Conservation (phyloP, 2,113 vertebrate genomes). For the Halcyon senegalensis region DNA sequence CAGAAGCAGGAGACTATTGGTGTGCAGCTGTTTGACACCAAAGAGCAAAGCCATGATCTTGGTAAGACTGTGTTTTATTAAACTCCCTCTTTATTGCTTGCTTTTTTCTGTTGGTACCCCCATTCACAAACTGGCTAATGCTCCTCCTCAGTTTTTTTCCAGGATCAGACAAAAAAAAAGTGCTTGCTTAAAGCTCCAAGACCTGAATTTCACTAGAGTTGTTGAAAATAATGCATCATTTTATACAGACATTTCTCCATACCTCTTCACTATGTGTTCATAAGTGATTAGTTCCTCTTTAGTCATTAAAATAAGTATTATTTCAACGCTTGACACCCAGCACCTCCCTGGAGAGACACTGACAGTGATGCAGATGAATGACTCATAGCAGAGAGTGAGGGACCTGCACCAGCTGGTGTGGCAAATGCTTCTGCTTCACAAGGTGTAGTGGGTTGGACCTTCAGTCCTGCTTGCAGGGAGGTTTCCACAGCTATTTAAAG, state of each 20-base stretch:
- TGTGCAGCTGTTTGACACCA: slow-evolving; percentile 92
- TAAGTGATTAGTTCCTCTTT: background rate
- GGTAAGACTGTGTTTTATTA: slow-evolving; percentile 75
- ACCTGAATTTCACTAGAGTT: background rate
- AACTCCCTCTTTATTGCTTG: background rate
- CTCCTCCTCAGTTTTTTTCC: background rate
- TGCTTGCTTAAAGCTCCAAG: background rate
- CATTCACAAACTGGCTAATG: background rate
- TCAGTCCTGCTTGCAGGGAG: background rate
- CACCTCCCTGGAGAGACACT: background rate
- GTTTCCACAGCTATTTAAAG: background rate
- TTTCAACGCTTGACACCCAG: background rate
- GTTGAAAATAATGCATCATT: background rate
- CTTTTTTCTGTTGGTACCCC: background rate
- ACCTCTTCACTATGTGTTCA: background rate
- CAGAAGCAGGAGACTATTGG: slow-evolving; percentile 93
- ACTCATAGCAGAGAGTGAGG: background rate
- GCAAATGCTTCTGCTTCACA: background rate
- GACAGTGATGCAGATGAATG: background rate
- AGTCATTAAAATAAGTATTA: background rate
- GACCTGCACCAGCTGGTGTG: background rate
- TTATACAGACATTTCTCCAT: background rate
- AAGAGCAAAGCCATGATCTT: slow-evolving; percentile 88
- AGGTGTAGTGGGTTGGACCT: background rate
- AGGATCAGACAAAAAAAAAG: background rate